Conservation (phyloP, 2,888 invertebrate species). For the Eupeodes luniger region DNA sequence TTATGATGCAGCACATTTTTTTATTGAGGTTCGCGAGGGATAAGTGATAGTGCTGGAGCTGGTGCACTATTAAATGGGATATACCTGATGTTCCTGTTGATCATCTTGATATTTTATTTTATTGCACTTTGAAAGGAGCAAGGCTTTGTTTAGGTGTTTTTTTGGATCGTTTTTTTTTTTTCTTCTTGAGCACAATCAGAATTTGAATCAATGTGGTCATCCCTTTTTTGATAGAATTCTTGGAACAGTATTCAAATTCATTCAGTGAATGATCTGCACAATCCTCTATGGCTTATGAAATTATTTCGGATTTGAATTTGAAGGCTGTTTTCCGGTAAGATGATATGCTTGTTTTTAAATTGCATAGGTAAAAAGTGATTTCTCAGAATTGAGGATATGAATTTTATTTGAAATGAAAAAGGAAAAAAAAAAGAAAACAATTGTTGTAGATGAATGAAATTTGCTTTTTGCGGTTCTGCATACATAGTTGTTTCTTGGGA, state of each 20-base stretch:
- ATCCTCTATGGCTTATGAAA: neutral
- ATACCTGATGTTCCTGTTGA: constrained; percentile 42
- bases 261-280: constrained; percentile 45
- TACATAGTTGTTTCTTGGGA: neutral
- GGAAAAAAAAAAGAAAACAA: neutral
- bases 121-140: constrained; percentile 53
- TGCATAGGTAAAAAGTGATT: constrained; percentile 35
- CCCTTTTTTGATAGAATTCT: constrained; percentile 60
- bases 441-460: neutral
- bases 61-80: constrained; percentile 69
- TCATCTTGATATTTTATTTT: constrained; percentile 59
- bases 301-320: constrained; percentile 29
- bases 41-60: constrained; percentile 61
- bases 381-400: constrained; percentile 41
- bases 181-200: constrained; percentile 4
- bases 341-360: constrained; percentile 56
- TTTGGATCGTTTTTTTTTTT: too few species aligned
- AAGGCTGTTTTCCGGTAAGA: constrained; percentile 56
- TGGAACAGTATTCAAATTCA: constrained; percentile 73
- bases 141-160: constrained; percentile 23
- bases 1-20: constrained; percentile 64
- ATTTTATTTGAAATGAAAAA: neutral
- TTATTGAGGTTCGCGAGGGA: constrained; percentile 58
- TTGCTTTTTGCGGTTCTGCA: neutral
- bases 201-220: constrained; percentile 57